A percentile compares a stretch with the other conserved stretches of the same genome.
Conservation (phyloP, 2,797 vertebrate species). For the Bufotes viridis region DNA sequence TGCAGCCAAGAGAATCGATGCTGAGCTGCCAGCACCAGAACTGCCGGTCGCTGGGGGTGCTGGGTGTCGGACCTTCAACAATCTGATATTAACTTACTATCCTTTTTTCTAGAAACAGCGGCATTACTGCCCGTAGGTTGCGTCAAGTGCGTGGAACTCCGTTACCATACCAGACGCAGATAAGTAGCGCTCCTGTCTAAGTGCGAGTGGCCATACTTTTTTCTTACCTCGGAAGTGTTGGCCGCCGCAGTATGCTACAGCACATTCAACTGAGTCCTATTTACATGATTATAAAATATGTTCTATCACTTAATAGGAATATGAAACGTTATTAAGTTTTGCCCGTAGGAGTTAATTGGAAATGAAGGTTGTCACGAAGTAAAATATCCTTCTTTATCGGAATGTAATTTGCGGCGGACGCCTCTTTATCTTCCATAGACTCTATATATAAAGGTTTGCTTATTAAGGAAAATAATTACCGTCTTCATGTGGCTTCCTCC, state of each 20-base stretch:
- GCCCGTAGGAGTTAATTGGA: slow-evolving; percentile 57
- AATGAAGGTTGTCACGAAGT: slow-evolving; percentile 38
- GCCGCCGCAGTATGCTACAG: not conserved
- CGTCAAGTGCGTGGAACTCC: not conserved
- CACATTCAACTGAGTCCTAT: not conserved
- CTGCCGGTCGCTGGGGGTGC: too few species aligned
- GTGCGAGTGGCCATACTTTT: not conserved
- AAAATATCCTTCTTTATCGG: slow-evolving; percentile 37
- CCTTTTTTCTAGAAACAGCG: too few species aligned
- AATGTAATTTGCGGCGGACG: slow-evolving; percentile 42
- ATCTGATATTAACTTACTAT: too few species aligned
- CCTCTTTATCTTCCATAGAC: slow-evolving; percentile 30
- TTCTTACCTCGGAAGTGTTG: too few species aligned
- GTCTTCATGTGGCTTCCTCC: slow-evolving; percentile 19
- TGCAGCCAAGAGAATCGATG: too few species aligned
- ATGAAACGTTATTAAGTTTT: slow-evolving; percentile 59
- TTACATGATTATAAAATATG: slow-evolving; percentile 4
- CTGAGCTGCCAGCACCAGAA: too few species aligned
- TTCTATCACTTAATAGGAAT: slow-evolving; percentile 54
- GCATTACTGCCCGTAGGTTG: too few species aligned
- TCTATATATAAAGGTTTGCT: slow-evolving; percentile 45
- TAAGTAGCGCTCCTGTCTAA: not conserved
- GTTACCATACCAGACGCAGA: not conserved
- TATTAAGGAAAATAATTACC: slow-evolving; percentile 53
- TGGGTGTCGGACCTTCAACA: too few species aligned